These are phyloP conservation scores for Drosophila ironensis DNA, from an alignment of 1,140 invertebrate species.

Conservation along the genomic window DNA sequence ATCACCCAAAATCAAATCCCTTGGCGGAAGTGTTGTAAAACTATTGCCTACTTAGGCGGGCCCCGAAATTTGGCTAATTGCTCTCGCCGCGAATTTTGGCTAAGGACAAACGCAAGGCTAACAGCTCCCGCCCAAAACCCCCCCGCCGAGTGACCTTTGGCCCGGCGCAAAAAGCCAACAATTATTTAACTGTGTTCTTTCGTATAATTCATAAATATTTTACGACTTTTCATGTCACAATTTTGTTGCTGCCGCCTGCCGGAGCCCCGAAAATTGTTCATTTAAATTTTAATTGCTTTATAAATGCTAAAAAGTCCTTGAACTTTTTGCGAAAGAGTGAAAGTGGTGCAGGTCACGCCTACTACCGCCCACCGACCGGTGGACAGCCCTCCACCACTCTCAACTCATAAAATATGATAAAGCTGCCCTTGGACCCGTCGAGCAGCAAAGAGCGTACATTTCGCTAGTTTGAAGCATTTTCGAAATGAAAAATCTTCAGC, in stretches of 20 bases:
- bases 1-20: neutral
- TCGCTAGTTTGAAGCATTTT: conserved; percentile 71
- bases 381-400: neutral
- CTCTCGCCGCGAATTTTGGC: neutral
- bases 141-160: neutral
- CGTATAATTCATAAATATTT: conserved; percentile 71
- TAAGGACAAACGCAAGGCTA: neutral
- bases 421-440: conserved; percentile 58
- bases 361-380: neutral
- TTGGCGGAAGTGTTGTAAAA: neutral
- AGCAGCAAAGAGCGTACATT: conserved; percentile 41
- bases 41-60: conserved; percentile 18
- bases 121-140: neutral
- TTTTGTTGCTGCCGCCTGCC: too few relatives aligned
- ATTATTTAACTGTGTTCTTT: conserved; percentile 63
- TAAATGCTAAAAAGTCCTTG: conserved; percentile 82
- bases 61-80: conserved; percentile 39
- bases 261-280: conserved; percentile 70
- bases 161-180: conserved; percentile 53
- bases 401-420: conserved; percentile 49
- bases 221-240: conserved; percentile 75
- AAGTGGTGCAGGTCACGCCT: conserved; percentile 30
- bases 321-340: conserved; percentile 72
- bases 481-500: conserved; percentile 41
- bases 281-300: conserved; percentile 82